Evolutionary conservation across 2,797 vertebrate genomes (phyloP).

Genomic region (Kryptopterus vitreolus): DNA sequence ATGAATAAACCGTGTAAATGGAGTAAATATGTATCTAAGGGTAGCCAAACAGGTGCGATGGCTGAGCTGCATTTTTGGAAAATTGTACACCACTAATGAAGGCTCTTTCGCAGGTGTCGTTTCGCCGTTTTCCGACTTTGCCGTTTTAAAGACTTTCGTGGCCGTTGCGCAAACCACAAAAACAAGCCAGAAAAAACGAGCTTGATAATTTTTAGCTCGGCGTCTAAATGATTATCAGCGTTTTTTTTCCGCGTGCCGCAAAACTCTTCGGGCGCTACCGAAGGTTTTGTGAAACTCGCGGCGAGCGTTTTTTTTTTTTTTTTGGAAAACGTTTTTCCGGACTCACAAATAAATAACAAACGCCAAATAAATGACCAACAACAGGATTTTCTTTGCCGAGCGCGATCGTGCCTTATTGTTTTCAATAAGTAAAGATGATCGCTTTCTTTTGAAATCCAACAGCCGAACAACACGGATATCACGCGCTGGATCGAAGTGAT

Average conservation of each 20-base stretch:
- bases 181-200: too few species aligned
- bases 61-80: background rate
- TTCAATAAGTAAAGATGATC: conserved; percentile 1
- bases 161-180: too few species aligned
- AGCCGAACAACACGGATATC: background rate
- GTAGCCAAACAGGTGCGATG: background rate
- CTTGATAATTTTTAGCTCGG: background rate
- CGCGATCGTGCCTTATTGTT: conserved; percentile 24
- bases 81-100: background rate
- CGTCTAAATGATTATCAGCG: background rate
- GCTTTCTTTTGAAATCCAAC: background rate
- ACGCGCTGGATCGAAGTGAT: background rate
- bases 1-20: background rate
- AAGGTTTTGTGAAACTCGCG: background rate
- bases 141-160: background rate
- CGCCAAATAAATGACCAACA: background rate
- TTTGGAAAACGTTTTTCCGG: too few species aligned
- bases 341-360: conserved; percentile 1
- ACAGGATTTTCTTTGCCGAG: background rate
- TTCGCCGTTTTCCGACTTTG: background rate
- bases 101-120: background rate
- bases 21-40: background rate
- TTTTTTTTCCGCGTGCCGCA: background rate
- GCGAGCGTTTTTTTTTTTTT: background rate
- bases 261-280: background rate